phyloP scores from a whole-genome alignment of 2,888 invertebrate species.

The Patella ulyssiponensis region DNA sequence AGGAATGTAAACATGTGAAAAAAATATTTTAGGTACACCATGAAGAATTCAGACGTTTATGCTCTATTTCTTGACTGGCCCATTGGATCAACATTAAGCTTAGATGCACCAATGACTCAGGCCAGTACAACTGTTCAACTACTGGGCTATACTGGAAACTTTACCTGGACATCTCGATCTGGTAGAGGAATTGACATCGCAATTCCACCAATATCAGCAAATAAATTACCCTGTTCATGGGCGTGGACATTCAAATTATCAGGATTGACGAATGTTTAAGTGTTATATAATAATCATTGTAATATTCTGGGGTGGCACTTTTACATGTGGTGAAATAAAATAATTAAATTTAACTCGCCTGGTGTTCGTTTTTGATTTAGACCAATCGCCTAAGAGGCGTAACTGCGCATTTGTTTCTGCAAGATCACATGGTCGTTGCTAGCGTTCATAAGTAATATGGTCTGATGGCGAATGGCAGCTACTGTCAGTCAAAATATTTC shows the following conservation, averaged over 20 bases:
- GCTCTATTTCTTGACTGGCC: slow-evolving; percentile 84
- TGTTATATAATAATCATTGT: no score
- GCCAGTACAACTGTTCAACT: slow-evolving; percentile 72
- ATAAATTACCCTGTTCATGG: slow-evolving; percentile 60
- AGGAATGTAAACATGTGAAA: no score
- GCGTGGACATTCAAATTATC: slow-evolving; percentile 67
- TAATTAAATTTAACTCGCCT: no score
- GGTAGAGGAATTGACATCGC: slow-evolving; percentile 55
- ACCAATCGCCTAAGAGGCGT: no score
- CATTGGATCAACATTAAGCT: slow-evolving; percentile 74
- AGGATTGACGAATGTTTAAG: slow-evolving; percentile 36
- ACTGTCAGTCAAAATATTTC: slow-evolving; percentile 69
- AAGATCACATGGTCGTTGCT: no score
- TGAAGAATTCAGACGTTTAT: slow-evolving; percentile 75
- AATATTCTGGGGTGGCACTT: no score
- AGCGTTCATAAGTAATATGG: slow-evolving; percentile 52
- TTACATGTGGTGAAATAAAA: no score
- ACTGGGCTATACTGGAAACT: slow-evolving; percentile 73
- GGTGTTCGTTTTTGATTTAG: no score
- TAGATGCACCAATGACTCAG: slow-evolving; percentile 73
- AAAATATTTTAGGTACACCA: slow-evolving; percentile 52
- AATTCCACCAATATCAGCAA: slow-evolving; percentile 56
- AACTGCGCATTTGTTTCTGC: no score
- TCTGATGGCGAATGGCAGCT: slow-evolving; percentile 84
- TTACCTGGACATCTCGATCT: slow-evolving; percentile 40